Conservation (phyloP, 2,888 invertebrate species). For the Candidula unifasciata region DNA sequence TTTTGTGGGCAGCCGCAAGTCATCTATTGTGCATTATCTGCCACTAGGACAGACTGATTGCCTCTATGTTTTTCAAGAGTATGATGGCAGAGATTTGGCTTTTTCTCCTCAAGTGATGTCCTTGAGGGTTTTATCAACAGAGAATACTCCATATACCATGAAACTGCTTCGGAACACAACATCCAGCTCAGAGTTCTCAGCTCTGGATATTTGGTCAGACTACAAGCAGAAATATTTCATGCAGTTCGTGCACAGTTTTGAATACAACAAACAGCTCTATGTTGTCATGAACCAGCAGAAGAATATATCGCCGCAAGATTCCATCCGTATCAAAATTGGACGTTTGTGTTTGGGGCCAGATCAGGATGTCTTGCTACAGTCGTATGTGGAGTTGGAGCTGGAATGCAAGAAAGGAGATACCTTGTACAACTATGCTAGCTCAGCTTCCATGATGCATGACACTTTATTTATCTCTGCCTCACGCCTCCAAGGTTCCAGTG, state of each 20-base stretch:
- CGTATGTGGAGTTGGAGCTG: slow-evolving; percentile 76
- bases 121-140: slow-evolving; percentile 42
- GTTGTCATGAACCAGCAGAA: slow-evolving; percentile 71
- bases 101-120: slow-evolving; percentile 58
- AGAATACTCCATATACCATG: slow-evolving; percentile 20
- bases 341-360: slow-evolving; percentile 68
- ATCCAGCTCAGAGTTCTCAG: slow-evolving; percentile 32
- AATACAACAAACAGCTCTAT: slow-evolving; percentile 67
- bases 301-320: neutral
- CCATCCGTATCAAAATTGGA: slow-evolving; percentile 68
- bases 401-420: slow-evolving; percentile 56
- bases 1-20: slow-evolving; percentile 52
- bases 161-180: slow-evolving; percentile 22
- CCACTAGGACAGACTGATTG: neutral
- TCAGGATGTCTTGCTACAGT: slow-evolving; percentile 67
- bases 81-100: slow-evolving; percentile 54
- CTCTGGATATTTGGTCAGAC: slow-evolving; percentile 31
- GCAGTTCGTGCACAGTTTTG: slow-evolving; percentile 71
- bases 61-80: slow-evolving; percentile 60
- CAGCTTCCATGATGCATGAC: slow-evolving; percentile 53
- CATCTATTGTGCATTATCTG: slow-evolving; percentile 46
- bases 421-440: slow-evolving; percentile 57
- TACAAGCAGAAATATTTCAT: slow-evolving; percentile 56
- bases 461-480: slow-evolving; percentile 52
- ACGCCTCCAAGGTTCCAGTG: neutral